phyloP scores from a whole-genome alignment of 2,888 invertebrate genomes.

The Gibbula magus region DNA sequence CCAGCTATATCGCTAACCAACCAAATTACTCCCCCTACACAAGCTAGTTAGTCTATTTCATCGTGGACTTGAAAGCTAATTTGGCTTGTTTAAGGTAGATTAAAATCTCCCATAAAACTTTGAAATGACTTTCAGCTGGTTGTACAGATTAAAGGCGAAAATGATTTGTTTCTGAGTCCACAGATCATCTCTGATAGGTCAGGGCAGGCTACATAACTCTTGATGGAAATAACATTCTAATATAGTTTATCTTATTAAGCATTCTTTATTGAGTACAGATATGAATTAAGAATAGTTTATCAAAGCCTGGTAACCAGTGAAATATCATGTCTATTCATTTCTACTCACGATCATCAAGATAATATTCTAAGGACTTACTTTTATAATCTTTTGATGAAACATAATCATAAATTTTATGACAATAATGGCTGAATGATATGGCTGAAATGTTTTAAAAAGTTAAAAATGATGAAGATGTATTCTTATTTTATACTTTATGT shows the following conservation, averaged over 20 bases:
- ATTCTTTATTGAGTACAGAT: too few relatives aligned
- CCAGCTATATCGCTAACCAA: background rate
- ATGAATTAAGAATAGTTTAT: too few relatives aligned
- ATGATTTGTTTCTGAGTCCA: background rate
- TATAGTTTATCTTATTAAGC: too few relatives aligned
- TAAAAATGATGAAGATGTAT: background rate
- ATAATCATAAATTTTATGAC: too few relatives aligned
- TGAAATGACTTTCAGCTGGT: slow-evolving; percentile 12
- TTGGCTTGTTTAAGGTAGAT: slow-evolving; percentile 23
- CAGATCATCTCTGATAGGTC: background rate
- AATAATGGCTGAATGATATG: too few relatives aligned
- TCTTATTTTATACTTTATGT: too few relatives aligned
- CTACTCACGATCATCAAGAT: background rate
- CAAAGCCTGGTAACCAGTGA: too few relatives aligned
- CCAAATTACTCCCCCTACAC: background rate
- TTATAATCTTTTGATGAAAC: too few relatives aligned
- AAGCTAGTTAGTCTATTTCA: background rate
- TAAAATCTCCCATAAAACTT: slow-evolving; percentile 20
- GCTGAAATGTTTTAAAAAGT: too few relatives aligned
- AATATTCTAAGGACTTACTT: too few relatives aligned
- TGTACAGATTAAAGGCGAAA: background rate
- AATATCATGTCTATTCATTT: background rate
- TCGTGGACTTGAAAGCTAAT: slow-evolving; percentile 12
- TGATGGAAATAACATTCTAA: too few relatives aligned
- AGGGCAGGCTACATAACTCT: too few relatives aligned